Conservation (phyloP, 2,113 vertebrate genomes). For the Marmota flaviventris region DNA sequence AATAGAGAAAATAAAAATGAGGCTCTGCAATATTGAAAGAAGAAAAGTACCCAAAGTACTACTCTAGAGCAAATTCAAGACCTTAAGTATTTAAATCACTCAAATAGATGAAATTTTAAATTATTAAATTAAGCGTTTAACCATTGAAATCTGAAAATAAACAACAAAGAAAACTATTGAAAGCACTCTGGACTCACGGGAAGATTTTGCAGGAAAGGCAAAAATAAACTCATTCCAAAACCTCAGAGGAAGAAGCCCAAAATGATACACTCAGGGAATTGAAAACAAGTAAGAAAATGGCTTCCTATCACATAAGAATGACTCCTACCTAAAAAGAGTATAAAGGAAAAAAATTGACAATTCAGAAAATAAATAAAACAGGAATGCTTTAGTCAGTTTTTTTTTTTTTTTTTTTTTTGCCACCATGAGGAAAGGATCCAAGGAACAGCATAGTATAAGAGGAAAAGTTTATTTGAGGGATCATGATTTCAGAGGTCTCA, state of each 20-base stretch:
- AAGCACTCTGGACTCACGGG: neutral
- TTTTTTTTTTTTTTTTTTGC: no score
- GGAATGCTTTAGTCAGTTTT: no score
- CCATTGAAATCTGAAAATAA: constrained; percentile 10
- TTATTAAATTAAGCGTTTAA: constrained; percentile 12
- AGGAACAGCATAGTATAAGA: no score
- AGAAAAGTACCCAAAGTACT: neutral
- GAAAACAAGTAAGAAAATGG: neutral
- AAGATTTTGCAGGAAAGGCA: neutral
- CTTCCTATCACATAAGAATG: neutral
- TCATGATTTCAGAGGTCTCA: no score
- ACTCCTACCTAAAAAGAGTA: neutral
- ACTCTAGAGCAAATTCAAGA: constrained; percentile 2
- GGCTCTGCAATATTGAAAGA: neutral
- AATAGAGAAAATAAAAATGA: constrained; percentile 5
- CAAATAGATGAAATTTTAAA: neutral
- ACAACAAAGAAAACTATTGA: neutral
- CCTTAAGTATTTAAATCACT: neutral
- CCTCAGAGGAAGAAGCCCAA: neutral
- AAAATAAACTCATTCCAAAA: neutral
- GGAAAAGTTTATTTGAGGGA: no score
- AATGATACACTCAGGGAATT: neutral
- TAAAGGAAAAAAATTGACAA: neutral
- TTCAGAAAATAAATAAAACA: neutral
- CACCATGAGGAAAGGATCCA: no score